Evolutionary conservation across 1,140 invertebrate genomes (phyloP).

Genomic region (Eufriesea mexicana): DNA sequence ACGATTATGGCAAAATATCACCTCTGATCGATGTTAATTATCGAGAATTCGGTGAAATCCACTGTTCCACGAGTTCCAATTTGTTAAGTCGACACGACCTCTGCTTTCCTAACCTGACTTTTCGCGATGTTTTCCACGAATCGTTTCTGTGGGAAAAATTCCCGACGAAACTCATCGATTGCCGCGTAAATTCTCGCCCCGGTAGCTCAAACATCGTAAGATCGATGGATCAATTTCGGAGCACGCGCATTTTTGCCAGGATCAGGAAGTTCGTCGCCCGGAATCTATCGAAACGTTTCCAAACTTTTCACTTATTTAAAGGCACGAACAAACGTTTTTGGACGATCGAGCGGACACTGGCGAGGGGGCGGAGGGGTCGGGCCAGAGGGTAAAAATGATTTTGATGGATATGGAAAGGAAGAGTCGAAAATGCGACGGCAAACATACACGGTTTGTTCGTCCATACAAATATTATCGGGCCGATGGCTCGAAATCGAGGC

Average conservation of each 20-base stretch:
- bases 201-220: neutral
- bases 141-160: no score
- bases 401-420: constrained; percentile 37
- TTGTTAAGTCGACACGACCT: no score
- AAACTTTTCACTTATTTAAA: constrained; percentile 24
- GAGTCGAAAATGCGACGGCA: constrained; percentile 29
- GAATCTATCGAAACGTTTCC: neutral
- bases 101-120: no score
- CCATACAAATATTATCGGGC: constrained; percentile 55
- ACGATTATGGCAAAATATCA: no score
- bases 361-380: neutral
- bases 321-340: constrained; percentile 12
- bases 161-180: neutral
- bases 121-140: no score
- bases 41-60: no score
- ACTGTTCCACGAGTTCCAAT: no score
- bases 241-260: neutral
- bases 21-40: no score
- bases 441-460: constrained; percentile 15
- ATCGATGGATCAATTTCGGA: neutral
- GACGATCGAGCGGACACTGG: neutral
- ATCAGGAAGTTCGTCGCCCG: neutral
- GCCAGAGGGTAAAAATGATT: constrained; percentile 20
- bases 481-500: constrained; percentile 52
- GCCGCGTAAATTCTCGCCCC: neutral